Percentiles rank a stretch among this genome's conserved stretches.
These are phyloP conservation scores for Corythaixoides concolor DNA, from an alignment of 2,113 vertebrate species.

Conservation along the genomic window DNA sequence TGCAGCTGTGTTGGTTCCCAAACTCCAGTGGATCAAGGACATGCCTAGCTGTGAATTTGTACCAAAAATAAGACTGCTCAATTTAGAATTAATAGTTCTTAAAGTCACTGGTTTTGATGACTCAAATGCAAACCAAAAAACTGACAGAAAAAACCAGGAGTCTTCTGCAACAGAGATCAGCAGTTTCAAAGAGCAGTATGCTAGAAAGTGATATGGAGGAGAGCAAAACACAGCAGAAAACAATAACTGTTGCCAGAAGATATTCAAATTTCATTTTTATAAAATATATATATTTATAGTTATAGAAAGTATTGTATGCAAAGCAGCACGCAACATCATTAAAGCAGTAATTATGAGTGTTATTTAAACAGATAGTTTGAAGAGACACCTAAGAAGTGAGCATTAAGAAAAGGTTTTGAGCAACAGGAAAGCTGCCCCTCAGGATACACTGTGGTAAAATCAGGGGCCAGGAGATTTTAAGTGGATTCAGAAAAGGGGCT, in stretches of 20 bases:
- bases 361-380: not conserved
- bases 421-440: not conserved
- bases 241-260: not conserved
- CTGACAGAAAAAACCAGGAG: not conserved
- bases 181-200: not conserved
- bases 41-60: not conserved
- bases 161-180: not conserved
- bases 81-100: not conserved
- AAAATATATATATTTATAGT: not conserved
- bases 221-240: not conserved
- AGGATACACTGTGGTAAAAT: not conserved
- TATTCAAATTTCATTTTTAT: not conserved
- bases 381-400: not conserved
- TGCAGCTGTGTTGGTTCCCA: not conserved
- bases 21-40: not conserved
- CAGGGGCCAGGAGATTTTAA: not conserved
- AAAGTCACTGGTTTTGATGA: not conserved
- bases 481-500: not conserved
- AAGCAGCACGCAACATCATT: not conserved
- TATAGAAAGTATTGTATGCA: not conserved
- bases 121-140: not conserved
- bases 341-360: not conserved
- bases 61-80: not conserved
- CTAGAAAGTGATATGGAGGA: not conserved
- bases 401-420: not conserved